Evolutionary conservation across 2,113 vertebrate genomes (phyloP).

Genomic region (Ictalurus furcatus): DNA sequence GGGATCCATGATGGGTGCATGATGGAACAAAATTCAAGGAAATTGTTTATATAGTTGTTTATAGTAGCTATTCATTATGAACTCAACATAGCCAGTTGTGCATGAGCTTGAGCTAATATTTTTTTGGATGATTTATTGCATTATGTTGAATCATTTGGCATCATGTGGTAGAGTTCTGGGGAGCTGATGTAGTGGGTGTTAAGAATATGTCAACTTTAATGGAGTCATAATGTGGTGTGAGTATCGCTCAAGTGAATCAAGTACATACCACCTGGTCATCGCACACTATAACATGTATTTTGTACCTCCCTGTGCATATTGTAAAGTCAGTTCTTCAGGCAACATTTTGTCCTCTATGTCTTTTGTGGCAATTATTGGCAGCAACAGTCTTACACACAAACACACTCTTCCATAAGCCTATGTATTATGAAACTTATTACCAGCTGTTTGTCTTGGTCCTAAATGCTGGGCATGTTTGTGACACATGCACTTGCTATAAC

Average conservation of each 20-base stretch:
- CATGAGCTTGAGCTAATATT: neutral
- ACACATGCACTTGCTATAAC: conserved; percentile 1
- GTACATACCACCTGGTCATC: conserved; percentile 25
- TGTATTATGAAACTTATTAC: neutral
- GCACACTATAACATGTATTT: neutral
- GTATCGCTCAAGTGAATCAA: neutral
- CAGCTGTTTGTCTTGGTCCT: conserved; percentile 12
- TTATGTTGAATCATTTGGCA: conserved; percentile 33
- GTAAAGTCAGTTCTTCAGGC: neutral
- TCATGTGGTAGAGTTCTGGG: conserved; percentile 16
- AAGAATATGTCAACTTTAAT: neutral
- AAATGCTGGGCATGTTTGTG: neutral
- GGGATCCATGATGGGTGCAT: neutral
- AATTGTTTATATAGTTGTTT: conserved; percentile 2
- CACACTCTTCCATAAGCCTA: neutral
- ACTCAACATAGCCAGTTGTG: conserved; percentile 7
- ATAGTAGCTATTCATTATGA: neutral
- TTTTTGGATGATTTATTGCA: neutral
- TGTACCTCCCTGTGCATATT: neutral
- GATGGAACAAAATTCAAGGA: neutral
- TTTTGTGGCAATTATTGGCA: conserved; percentile 7
- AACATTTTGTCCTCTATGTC: neutral
- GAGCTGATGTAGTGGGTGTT: conserved; percentile 38
- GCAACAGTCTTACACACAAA: conserved; percentile 3
- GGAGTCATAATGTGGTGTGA: conserved; percentile 1